Evolutionary conservation across 2,888 invertebrate species (phyloP), one percentile per base, ranked within the genome.

Genomic region (Gryllus longicercus): DNA sequence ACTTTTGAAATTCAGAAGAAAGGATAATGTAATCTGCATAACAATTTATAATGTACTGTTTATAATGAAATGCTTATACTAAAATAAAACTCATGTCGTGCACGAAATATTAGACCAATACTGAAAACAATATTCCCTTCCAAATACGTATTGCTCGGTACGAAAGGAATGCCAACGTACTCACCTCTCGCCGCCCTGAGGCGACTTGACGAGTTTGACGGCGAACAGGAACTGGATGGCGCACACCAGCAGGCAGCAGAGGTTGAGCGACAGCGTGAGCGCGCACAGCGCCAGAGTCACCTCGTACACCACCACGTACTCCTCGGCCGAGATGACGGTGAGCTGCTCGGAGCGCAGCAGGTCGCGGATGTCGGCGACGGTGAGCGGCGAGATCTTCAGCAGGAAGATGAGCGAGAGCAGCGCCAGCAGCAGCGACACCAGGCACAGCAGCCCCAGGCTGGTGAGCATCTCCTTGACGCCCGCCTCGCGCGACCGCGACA

Each of bases 171-270:
- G 8, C 1, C 8, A 38, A 8, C 5, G 18, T 1, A 89, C 86
- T 86, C 87, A 92, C 92, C 92, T 90, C 86, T 90, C 91, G 86
- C 92, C 92, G 84, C 93, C 94, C 85, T 94, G 94, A 81, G 94
- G 93, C 79, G 95, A 93, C 86, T 95, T 94, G 85, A 96, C 93
- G 87, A 97, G 91, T 89, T 96, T 96, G 84, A 97, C 95, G 78
- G 96, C 95, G 87, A 97, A 96, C 86, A 96, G 91, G 89, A 96
- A 96, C 90, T 97, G 97, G 86, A 96, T 95, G 84, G 96, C 94
- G 90, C 97, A 97, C 85, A 97, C 96, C 84, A 97, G 91, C 82
- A 97, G 90, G 87, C 97, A 97, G 89, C 96, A 96, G 82, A 97
- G 90, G 88, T 97, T 95, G 84, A 97, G 88, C 51, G 95, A 95